Evolutionary conservation across 2,113 vertebrate genomes (phyloP).

Genomic region (Tragulus kanchil): DNA sequence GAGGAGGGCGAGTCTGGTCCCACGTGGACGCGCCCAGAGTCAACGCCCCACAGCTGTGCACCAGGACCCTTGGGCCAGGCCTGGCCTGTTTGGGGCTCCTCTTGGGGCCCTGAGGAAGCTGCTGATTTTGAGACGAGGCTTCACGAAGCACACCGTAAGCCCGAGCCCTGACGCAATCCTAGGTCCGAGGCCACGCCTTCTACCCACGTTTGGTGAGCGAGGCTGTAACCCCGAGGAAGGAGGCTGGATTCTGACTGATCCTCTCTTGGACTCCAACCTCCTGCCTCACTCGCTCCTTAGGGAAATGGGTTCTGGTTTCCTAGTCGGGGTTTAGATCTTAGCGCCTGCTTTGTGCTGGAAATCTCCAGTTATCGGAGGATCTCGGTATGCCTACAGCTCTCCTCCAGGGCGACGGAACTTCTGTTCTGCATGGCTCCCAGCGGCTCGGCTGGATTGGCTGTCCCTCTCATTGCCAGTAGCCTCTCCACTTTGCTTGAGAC

Average conservation of each 20-base stretch:
- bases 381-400: not conserved
- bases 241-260: not conserved
- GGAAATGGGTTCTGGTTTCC: not conserved
- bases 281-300: not conserved
- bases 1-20: not conserved
- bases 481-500: not conserved
- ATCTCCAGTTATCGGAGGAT: not conserved
- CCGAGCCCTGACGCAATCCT: not conserved
- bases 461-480: not conserved
- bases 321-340: not conserved
- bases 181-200: not conserved
- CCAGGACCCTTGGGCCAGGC: not conserved
- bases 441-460: not conserved
- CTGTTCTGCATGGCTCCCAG: not conserved
- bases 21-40: not conserved
- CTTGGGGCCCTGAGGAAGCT: not conserved
- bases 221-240: too few species aligned
- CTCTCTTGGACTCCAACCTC: not conserved
- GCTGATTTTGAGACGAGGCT: not conserved
- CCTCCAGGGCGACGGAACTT: rapidly evolving
- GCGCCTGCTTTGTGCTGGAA: not conserved
- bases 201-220: rapidly evolving
- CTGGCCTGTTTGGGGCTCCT: not conserved
- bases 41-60: not conserved
- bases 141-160: not conserved